Base-by-base conservation (phyloP, 2,113 vertebrate species). In the Ceratotherium simum region DNA sequence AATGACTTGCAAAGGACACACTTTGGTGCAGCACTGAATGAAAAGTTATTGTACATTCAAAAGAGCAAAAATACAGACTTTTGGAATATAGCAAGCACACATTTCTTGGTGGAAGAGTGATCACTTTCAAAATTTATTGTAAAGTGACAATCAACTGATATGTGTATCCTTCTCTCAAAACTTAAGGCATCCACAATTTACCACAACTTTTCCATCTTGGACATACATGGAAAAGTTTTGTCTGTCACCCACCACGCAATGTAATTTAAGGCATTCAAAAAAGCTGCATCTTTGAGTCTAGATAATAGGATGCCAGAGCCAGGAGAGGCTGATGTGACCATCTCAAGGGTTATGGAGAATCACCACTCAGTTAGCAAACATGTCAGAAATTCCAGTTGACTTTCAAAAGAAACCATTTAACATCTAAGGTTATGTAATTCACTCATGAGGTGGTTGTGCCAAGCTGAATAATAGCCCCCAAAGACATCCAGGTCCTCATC, bases 381-480 rank as follows among this genome's bases (percentile, higher is more conserved):
- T 27, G 39, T n/a, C 8, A 36, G 6, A 58, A 6, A 27, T 36
- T 39, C n/a, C 31, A 64, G 39, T 48, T 64, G 6, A 17, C 62
- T 84, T 81, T 46, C 36, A 7, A 56, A n/a, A 70, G 33, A 82
- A 60, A 25, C 9, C 17, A 8, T 21, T 18, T 6, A n/a, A 18
- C 5, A 7, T n/a, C 7, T 6, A 16, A 1, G 17, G 16, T 7
- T 54, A 31, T 10, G 48, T 12, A 2, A 27, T 56, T 64, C 10
- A 6, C 14, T 46, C 5, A 2, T 2, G 42, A 25, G n/a, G 4
- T 39, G 0, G 16, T 0, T 33, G 7, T 4, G 31, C 31, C 5
- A 80, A 51, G n/a, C 12, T 51, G 25, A 33, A 25, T 33, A 25
- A 33, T 0, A 5, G 11, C 12, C 2, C 20, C 25, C 14, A 1